Conservation (phyloP, 2,113 vertebrate genomes). For the Oncorhynchus gorbuscha region DNA sequence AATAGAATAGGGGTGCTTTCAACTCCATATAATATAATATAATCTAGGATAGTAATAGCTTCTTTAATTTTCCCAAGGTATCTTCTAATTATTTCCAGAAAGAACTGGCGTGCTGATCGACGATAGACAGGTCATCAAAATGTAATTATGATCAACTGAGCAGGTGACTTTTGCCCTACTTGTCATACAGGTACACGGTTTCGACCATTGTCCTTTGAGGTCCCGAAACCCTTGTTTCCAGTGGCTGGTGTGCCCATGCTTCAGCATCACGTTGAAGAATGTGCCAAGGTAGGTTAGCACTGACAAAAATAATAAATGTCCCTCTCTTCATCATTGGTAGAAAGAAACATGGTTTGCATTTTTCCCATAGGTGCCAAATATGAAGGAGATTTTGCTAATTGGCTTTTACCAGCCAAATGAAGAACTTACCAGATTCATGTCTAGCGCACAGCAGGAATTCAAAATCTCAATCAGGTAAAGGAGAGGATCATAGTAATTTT, state of each 20-base stretch:
- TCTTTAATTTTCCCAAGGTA: too few relatives aligned
- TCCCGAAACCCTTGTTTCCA: conserved; percentile 95
- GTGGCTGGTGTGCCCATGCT: conserved; percentile 97
- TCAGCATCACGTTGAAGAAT: conserved; percentile 95
- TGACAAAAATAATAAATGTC: not conserved
- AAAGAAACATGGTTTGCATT: too few relatives aligned
- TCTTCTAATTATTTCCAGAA: too few relatives aligned
- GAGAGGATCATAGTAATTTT: not conserved
- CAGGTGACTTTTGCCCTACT: too few relatives aligned
- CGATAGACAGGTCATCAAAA: too few relatives aligned
- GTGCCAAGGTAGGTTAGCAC: conserved; percentile 80
- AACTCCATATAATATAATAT: too few relatives aligned
- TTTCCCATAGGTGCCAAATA: conserved; percentile 80
- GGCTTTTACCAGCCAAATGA: conserved; percentile 98
- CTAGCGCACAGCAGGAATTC: conserved; percentile 88
- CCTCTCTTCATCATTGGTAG: not conserved
- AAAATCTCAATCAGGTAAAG: conserved; percentile 88
- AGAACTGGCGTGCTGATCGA: too few relatives aligned
- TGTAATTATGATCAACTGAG: too few relatives aligned
- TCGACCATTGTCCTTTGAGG: conserved; percentile 94
- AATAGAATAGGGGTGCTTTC: too few relatives aligned
- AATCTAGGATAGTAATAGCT: too few relatives aligned
- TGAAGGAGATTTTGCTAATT: conserved; percentile 94
- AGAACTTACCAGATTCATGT: conserved; percentile 85
- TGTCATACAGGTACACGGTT: conserved; percentile 83